A percentile compares a stretch with the other conserved stretches of the same genome.
Conservation (phyloP, 1,140 invertebrate genomes). For the Agraylea sexmaculata region DNA sequence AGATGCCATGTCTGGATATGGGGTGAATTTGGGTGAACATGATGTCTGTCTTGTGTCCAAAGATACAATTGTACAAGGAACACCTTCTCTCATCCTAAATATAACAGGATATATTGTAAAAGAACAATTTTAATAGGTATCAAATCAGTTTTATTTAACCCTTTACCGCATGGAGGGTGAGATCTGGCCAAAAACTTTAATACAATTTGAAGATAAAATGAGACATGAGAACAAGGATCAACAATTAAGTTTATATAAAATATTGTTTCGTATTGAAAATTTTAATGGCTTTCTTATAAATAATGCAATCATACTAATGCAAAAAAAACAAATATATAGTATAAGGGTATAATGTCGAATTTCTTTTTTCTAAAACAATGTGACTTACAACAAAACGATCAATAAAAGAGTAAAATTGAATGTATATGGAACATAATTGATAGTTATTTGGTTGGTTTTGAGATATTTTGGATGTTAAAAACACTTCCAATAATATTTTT, state of each 20-base stretch:
- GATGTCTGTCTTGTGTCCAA: slow-evolving; percentile 8
- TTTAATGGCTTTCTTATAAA: no score
- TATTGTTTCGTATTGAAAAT: no score
- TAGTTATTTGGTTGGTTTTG: no score
- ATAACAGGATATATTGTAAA: not conserved
- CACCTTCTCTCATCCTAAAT: slow-evolving; percentile 13
- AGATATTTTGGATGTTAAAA: no score
- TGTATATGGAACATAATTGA: no score
- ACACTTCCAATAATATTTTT: no score
- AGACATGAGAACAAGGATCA: not conserved
- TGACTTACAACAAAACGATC: no score
- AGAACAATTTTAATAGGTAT: not conserved
- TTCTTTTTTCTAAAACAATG: no score
- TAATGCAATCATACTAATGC: no score
- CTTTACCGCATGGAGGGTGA: not conserved
- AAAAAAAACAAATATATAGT: no score
- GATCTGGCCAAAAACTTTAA: not conserved
- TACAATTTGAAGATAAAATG: not conserved
- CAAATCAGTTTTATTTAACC: not conserved
- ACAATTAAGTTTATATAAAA: not conserved
- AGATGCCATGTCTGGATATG: slow-evolving; percentile 28
- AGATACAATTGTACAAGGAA: slow-evolving; percentile 9
- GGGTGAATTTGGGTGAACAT: slow-evolving; percentile 13
- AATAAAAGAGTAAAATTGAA: no score
- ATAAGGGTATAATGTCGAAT: no score